Evolutionary conservation across 2,113 vertebrate genomes (phyloP).

Genomic region (Macaca fascicularis): DNA sequence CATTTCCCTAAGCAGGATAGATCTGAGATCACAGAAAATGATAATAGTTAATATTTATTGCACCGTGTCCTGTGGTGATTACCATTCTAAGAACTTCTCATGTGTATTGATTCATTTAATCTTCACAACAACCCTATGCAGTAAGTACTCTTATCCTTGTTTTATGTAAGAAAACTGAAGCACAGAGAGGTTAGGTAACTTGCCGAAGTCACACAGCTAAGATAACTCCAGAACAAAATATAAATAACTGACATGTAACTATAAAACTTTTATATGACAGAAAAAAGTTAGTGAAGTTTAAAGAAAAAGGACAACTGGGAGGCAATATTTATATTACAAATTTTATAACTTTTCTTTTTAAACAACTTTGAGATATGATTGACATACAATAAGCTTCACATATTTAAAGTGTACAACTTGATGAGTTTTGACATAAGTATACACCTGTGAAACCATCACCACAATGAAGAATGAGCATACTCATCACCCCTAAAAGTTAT

Average conservation of each 20-base stretch:
- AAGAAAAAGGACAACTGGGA: slow-evolving; percentile 1
- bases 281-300: not conserved
- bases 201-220: not conserved
- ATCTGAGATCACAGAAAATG: not conserved
- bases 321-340: slow-evolving; percentile 35
- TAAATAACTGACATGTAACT: not conserved
- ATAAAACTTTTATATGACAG: not conserved
- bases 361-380: slow-evolving; percentile 67
- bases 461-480: slow-evolving; percentile 69
- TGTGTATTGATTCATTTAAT: not conserved
- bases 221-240: not conserved
- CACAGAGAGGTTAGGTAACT: not conserved
- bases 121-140: not conserved
- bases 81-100: not conserved
- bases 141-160: not conserved
- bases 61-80: not conserved
- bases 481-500: slow-evolving; percentile 71
- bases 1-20: not conserved
- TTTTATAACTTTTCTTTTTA: slow-evolving; percentile 45
- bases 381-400: slow-evolving; percentile 71
- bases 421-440: slow-evolving; percentile 76
- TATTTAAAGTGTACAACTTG: slow-evolving; percentile 68
- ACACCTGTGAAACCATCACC: slow-evolving; percentile 72
- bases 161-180: not conserved
- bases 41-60: not conserved